Percentiles rank a stretch among this genome's conserved stretches.
These are phyloP conservation scores for Lacerta agilis DNA, from an alignment of 2,797 vertebrate genomes.

Conservation along the genomic window DNA sequence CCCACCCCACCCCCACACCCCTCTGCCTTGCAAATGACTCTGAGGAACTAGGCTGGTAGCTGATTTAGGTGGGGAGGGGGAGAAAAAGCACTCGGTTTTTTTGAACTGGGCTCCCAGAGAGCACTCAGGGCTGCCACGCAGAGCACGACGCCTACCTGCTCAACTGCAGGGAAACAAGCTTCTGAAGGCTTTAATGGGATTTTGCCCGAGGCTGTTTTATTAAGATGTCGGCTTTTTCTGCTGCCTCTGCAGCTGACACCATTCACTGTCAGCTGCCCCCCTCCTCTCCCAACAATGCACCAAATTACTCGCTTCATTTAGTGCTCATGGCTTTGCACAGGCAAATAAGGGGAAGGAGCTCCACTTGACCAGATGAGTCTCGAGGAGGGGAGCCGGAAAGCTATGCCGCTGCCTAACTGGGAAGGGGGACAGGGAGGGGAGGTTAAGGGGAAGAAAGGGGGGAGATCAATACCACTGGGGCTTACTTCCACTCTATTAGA, in stretches of 20 bases:
- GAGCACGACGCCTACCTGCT: conserved; percentile 89
- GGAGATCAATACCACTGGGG: conserved; percentile 77
- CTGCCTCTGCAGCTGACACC: conserved; percentile 99
- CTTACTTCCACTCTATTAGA: conserved; percentile 73
- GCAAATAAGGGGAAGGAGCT: conserved; percentile 81
- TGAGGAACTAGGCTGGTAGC: conserved; percentile 79
- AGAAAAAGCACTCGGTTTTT: conserved; percentile 74
- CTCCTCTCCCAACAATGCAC: conserved; percentile 83
- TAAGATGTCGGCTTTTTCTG: conserved; percentile 99
- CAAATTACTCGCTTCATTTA: conserved; percentile 89
- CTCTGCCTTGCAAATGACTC: conserved; percentile 87
- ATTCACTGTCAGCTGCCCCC: conserved; percentile 91
- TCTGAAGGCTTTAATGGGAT: conserved; percentile 99
- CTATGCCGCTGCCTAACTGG: conserved; percentile 71
- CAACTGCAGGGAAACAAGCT: conserved; percentile 99
- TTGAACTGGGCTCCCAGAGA: conserved; percentile 84
- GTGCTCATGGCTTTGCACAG: conserved; percentile 82
- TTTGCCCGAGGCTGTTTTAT: conserved; percentile 99
- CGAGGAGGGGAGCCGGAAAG: conserved; percentile 76
- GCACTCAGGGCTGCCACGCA: conserved; percentile 84
- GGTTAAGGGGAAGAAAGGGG: conserved; percentile 51
- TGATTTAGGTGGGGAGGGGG: conserved; percentile 69
- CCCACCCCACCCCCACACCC: conserved; percentile 41
- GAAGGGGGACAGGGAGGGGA: not conserved
- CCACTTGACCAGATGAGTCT: conserved; percentile 84